phyloP scores from a whole-genome alignment of 2,797 vertebrate species.

The Holocentrus rufus region DNA sequence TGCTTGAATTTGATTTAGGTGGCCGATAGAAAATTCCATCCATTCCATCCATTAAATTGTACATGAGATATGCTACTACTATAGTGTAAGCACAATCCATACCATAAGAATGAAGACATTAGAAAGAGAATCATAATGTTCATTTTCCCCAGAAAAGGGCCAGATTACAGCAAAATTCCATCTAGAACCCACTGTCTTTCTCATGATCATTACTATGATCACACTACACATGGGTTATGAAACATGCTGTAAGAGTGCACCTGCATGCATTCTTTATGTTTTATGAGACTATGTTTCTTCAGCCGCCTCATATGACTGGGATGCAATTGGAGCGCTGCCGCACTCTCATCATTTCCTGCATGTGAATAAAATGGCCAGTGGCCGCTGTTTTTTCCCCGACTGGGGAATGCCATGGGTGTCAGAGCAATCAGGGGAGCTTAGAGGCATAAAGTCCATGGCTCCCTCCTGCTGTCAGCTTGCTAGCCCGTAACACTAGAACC shows the following conservation, averaged over 20 bases:
- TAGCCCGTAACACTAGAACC: conserved; percentile 38
- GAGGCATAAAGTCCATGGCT: conserved; percentile 54
- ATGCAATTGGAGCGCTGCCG: conserved; percentile 14
- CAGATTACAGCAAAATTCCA: neutral
- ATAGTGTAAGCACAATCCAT: neutral
- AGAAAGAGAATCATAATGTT: neutral
- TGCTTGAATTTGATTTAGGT: conserved; percentile 17
- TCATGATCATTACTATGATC: neutral
- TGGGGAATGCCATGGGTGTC: conserved; percentile 67
- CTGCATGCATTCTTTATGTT: conserved; percentile 29
- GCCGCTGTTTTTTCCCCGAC: conserved; percentile 27
- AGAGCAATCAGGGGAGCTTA: conserved; percentile 65
- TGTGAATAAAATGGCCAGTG: conserved; percentile 32
- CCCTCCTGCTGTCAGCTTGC: conserved; percentile 65
- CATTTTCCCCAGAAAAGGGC: neutral
- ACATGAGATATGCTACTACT: neutral
- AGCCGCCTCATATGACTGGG: conserved; percentile 6
- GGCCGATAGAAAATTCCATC: neutral
- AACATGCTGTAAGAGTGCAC: neutral
- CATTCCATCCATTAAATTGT: neutral
- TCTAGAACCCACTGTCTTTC: neutral
- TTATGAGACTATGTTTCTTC: conserved; percentile 21
- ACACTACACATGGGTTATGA: neutral
- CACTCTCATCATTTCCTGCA: conserved; percentile 26
- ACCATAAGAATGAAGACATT: neutral